Conservation (phyloP, 92 coral and sea anemone species). For the Siderastrea siderea region DNA sequence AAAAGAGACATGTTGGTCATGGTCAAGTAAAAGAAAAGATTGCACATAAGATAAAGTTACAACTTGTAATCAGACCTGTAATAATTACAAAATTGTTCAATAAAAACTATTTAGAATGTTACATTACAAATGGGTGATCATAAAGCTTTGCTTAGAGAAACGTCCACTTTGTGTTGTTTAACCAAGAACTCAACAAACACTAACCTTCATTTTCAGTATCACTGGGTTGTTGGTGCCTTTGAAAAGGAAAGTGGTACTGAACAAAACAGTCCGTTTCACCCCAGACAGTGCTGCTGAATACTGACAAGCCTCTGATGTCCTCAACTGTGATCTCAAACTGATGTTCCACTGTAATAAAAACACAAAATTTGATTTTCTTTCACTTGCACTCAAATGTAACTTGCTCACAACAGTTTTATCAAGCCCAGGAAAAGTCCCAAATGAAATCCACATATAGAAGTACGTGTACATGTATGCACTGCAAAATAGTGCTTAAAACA, state of each 20-base stretch:
- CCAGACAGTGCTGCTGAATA: constrained; percentile 89
- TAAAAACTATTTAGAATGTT: too few relatives aligned
- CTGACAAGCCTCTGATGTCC: constrained; percentile 89
- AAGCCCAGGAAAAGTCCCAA: neutral
- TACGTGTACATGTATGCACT: too few relatives aligned
- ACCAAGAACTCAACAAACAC: neutral
- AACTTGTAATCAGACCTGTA: too few relatives aligned
- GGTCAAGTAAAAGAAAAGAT: too few relatives aligned
- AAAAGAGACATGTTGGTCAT: too few relatives aligned
- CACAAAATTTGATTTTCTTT: neutral
- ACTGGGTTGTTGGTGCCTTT: constrained; percentile 60
- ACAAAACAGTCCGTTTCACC: constrained; percentile 99
- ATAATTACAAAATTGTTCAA: too few relatives aligned
- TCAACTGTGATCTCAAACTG: constrained; percentile 95
- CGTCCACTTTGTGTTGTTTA: neutral
- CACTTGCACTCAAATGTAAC: neutral
- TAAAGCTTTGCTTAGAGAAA: neutral
- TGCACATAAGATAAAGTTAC: too few relatives aligned
- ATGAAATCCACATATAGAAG: neutral
- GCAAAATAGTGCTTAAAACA: too few relatives aligned
- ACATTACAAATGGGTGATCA: neutral
- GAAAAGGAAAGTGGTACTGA: constrained; percentile 94
- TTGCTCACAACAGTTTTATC: neutral
- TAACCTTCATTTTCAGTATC: constrained; percentile 70
- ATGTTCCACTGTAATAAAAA: constrained; percentile 78